Percentiles rank a stretch among this genome's conserved stretches.
These are phyloP conservation scores for Balearica regulorum DNA, from an alignment of 2,797 vertebrate species.

Conservation along the genomic window DNA sequence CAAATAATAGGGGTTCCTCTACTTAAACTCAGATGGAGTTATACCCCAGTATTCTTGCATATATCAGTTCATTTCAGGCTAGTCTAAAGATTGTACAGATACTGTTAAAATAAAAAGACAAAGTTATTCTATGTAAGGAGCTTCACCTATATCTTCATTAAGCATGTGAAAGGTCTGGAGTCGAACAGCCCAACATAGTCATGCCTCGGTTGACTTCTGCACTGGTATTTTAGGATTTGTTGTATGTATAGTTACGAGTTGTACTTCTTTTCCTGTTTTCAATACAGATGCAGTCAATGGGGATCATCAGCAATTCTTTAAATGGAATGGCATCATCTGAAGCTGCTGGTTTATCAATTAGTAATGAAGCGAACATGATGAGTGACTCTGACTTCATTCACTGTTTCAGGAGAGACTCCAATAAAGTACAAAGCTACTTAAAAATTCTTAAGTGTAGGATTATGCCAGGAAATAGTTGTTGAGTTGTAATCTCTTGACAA, in stretches of 20 bases:
- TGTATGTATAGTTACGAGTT: not conserved
- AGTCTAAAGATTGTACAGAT: not conserved
- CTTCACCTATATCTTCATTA: not conserved
- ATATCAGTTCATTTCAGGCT: not conserved
- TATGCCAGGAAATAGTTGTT: slow-evolving; percentile 79
- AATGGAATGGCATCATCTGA: slow-evolving; percentile 69
- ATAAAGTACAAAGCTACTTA: slow-evolving; percentile 86
- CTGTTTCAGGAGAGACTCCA: slow-evolving; percentile 85
- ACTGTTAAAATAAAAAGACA: not conserved
- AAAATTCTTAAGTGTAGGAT: slow-evolving; percentile 85
- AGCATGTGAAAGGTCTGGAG: not conserved
- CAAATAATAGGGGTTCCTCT: not conserved
- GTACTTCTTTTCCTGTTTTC: not conserved
- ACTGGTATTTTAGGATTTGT: not conserved
- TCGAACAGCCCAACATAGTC: not conserved
- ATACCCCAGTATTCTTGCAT: not conserved
- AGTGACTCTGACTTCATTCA: slow-evolving; percentile 82
- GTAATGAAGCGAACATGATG: slow-evolving; percentile 72
- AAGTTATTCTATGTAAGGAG: not conserved
- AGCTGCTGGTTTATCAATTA: slow-evolving; percentile 40
- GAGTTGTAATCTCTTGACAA: slow-evolving; percentile 4
- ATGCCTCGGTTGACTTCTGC: not conserved
- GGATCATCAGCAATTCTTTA: slow-evolving; percentile 78
- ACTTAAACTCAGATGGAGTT: not conserved
- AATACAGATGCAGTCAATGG: slow-evolving; percentile 81